These are phyloP conservation scores for Clupea harengus DNA, from an alignment of 2,113 vertebrate genomes.

Conservation along the genomic window DNA sequence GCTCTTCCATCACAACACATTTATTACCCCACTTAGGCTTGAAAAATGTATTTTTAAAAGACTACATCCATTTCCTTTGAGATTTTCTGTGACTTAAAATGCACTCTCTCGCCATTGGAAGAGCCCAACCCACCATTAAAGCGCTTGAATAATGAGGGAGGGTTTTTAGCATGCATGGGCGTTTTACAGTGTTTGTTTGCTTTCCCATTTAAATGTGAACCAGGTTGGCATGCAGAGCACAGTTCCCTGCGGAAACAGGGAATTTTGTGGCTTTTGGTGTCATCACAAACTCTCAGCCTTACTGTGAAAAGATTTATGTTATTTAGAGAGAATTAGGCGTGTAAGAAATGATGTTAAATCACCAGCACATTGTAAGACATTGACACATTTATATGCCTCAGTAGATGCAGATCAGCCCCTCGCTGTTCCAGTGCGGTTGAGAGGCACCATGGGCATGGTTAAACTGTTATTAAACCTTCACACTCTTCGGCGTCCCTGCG, in stretches of 20 bases:
- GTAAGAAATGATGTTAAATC: conserved; percentile 19
- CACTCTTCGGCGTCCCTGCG: background rate
- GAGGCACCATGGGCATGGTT: conserved; percentile 1
- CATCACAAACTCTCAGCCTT: conserved; percentile 19
- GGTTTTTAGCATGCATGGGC: conserved; percentile 9
- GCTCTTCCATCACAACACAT: conserved; percentile 4
- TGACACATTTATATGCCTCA: conserved; percentile 13
- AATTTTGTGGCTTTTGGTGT: conserved; percentile 12
- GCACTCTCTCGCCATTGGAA: background rate
- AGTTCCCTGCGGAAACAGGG: conserved; percentile 12
- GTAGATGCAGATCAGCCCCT: conserved; percentile 7
- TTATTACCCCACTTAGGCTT: conserved; percentile 36
- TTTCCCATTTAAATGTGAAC: conserved; percentile 27
- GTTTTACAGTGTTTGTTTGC: conserved; percentile 20
- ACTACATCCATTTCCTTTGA: conserved; percentile 41
- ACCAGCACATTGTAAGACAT: conserved; percentile 11
- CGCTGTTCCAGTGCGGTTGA: background rate
- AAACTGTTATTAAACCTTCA: background rate
- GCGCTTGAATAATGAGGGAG: conserved; percentile 5
- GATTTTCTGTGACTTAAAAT: conserved; percentile 29
- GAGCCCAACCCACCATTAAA: conserved; percentile 13
- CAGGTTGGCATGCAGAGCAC: conserved; percentile 11
- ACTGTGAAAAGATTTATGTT: conserved; percentile 3
- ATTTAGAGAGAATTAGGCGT: background rate
- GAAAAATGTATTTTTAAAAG: conserved; percentile 44